Conservation (phyloP, 2,888 invertebrate genomes). For the Endomychus coccineus region DNA sequence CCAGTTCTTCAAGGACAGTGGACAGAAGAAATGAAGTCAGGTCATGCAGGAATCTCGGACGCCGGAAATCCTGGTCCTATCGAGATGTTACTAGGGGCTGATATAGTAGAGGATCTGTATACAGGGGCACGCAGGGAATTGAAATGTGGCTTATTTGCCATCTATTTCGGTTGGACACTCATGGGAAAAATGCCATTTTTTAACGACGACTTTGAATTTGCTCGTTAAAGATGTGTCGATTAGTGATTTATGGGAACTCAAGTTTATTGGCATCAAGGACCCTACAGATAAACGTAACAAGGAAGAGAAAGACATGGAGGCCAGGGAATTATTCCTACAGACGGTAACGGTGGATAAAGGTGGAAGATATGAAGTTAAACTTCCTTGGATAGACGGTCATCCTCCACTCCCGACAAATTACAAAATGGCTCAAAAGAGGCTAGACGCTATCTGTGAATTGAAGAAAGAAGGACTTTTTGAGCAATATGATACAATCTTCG, state of each 20-base stretch:
- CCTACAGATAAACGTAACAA: conserved; percentile 8
- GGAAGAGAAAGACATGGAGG: conserved; percentile 6
- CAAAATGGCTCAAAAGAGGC: conserved; percentile 14
- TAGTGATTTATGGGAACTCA: conserved; percentile 12
- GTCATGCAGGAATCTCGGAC: too few relatives aligned
- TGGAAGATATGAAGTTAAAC: conserved; percentile 18
- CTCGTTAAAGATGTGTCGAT: conserved; percentile 3
- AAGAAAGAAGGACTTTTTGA: conserved; percentile 5
- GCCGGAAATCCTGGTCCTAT: too few relatives aligned
- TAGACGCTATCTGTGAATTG: conserved; percentile 9
- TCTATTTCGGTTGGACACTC: conserved; percentile 9
- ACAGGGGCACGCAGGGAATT: too few relatives aligned
- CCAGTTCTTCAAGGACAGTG: too few relatives aligned
- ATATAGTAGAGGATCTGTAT: too few relatives aligned
- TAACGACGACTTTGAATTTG: conserved; percentile 1
- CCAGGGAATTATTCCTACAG: conserved; percentile 14
- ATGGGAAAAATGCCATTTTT: conserved; percentile 8
- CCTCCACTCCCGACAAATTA: conserved; percentile 15
- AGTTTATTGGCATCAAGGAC: conserved; percentile 13
- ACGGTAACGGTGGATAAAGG: conserved; percentile 13
- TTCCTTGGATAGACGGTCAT: conserved; percentile 11
- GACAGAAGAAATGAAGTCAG: too few relatives aligned
- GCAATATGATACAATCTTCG: conserved; percentile 13
- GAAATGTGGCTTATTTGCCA: too few relatives aligned
- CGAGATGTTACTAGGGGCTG: too few relatives aligned